Evolutionary conservation across 2,113 vertebrate genomes (phyloP).

Genomic region (Promerops cafer): DNA sequence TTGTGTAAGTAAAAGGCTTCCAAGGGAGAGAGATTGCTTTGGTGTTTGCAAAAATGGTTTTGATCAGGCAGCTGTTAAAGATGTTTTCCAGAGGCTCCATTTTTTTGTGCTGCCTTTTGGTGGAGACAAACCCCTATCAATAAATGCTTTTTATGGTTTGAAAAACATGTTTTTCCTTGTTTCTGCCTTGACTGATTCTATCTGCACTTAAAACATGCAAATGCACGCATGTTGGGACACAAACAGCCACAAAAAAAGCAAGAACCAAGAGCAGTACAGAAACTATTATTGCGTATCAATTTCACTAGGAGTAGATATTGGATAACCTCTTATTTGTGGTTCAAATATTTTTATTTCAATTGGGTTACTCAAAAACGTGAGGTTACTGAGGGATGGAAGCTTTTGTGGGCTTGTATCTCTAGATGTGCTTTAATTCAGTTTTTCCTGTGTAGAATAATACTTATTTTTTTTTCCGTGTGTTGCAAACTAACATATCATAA

Average conservation of each 20-base stretch:
- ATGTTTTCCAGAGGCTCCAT: conserved; percentile 14
- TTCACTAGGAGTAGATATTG: background rate
- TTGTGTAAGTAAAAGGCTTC: background rate
- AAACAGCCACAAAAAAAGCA: background rate
- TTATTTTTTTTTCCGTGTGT: background rate
- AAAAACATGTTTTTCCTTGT: background rate
- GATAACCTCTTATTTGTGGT: background rate
- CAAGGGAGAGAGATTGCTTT: background rate
- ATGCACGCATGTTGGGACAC: rapidly evolving
- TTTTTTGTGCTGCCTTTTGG: conserved; percentile 56
- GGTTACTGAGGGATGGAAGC: background rate
- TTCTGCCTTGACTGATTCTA: background rate
- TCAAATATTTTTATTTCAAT: background rate
- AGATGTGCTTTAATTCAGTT: background rate
- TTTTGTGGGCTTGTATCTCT: background rate
- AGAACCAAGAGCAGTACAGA: background rate
- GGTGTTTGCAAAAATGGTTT: background rate
- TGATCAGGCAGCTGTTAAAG: conserved; percentile 22
- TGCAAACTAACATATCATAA: background rate
- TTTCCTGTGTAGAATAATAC: background rate
- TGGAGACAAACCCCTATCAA: conserved; percentile 57
- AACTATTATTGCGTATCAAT: background rate
- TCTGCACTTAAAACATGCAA: background rate
- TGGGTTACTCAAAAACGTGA: background rate
- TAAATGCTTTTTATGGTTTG: background rate